Evolutionary conservation across 2,797 vertebrate genomes (phyloP).

Genomic region (Picus viridis): DNA sequence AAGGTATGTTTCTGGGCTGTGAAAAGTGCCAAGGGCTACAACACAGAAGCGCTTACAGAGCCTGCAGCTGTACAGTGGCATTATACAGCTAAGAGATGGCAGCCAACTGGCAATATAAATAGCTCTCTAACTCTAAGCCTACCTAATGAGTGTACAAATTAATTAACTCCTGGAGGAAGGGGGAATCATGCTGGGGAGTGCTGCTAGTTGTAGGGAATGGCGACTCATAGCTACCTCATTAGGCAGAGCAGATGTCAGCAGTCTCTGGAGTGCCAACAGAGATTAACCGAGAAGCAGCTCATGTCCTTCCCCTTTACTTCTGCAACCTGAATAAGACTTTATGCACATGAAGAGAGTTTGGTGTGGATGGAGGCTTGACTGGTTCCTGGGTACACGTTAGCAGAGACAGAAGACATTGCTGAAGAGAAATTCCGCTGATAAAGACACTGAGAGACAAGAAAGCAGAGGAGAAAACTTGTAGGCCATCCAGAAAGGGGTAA

Average conservation of each 20-base stretch:
- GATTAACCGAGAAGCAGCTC: neutral
- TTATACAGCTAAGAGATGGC: neutral
- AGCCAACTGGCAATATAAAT: neutral
- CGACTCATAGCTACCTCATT: neutral
- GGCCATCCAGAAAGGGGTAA: neutral
- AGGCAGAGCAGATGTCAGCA: neutral
- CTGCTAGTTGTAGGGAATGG: neutral
- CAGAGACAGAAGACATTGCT: neutral
- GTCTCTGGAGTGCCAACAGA: neutral
- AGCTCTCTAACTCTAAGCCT: neutral
- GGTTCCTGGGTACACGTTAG: neutral
- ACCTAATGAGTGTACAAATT: neutral
- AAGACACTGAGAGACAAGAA: neutral
- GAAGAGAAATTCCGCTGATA: neutral
- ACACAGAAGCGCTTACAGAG: neutral
- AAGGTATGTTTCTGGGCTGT: neutral
- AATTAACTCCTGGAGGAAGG: neutral
- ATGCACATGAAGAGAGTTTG: neutral
- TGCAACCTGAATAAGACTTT: neutral
- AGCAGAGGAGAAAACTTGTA: neutral
- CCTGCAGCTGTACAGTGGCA: neutral
- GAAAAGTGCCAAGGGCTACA: neutral
- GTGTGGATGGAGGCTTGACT: neutral
- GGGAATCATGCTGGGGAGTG: neutral
- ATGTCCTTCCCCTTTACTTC: neutral